Base-by-base conservation (phyloP, 2,113 vertebrate genomes). In the Pipra filicauda region DNA sequence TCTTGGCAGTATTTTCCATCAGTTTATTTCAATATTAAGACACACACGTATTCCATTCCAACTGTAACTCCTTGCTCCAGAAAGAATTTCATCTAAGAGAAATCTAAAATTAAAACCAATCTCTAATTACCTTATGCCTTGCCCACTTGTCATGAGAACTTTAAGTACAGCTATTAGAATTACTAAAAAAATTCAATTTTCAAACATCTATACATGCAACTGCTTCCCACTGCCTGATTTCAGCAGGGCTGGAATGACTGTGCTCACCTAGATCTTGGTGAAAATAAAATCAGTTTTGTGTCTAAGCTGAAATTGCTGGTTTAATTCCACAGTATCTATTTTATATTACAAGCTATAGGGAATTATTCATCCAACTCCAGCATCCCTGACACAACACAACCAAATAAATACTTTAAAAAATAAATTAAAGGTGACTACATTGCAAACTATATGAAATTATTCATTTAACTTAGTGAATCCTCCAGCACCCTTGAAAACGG, bases 21-120 rank as follows among this genome's bases (percentile, higher is more conserved):
- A 78, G 75, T 82, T 95, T 95, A 82, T 91, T 95, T 94, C 88
- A 95, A 66, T 94, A 95, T 91, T 96, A 96, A 94, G 82, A 93
- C 81, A 95, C 59, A 37, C 27, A 70, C 1, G 6, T 94, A 67
- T 61, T 81, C 94, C 88, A n/a, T 74, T 51, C 75, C 72, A 82
- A 62, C 27, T 49, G 46, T 19, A 87, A 54, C 62, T 94, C 57
- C 28, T 5, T 90, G 78, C 71, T 91, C 88, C 67, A 85, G 33
- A 87, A 91, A 67, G 15, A 86, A 85, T 73, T 85, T 72, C 18
- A 79, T 44, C 70, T 69, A 55, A 72, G 72, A 81, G 64, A 66
- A 87, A 79, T 75, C 39, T 39, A 62, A 85, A 93, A 91, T 89
- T 86, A 82, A 87, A 84, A 80, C 66, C 48, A 57, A 58, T 66